Evolutionary conservation across 2,113 vertebrate species (phyloP).

Genomic region (Chionomys nivalis): DNA sequence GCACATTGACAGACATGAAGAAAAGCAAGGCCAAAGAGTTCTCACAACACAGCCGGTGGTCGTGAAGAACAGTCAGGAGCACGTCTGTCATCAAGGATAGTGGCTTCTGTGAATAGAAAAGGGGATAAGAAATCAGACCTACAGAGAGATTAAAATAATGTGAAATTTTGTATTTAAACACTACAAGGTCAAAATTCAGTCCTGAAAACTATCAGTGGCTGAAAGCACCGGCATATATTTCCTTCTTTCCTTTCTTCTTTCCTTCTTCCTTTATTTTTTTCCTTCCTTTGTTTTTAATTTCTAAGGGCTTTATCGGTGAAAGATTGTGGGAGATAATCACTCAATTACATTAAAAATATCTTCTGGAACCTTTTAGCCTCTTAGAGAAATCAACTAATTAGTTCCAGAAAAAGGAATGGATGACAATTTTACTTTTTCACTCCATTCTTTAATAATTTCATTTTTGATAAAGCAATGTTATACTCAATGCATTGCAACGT

Average conservation of each 20-base stretch:
- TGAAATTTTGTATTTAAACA: conserved; percentile 9
- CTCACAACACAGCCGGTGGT: not conserved
- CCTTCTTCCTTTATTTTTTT: too few relatives aligned
- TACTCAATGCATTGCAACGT: not conserved
- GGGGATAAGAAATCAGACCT: not conserved
- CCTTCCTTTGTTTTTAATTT: not conserved
- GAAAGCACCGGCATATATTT: not conserved
- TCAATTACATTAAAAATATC: not conserved
- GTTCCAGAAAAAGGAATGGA: not conserved
- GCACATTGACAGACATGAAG: conserved; percentile 51
- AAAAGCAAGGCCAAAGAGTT: conserved; percentile 54
- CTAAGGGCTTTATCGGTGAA: conserved; percentile 4
- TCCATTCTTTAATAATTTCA: not conserved
- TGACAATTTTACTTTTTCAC: not conserved
- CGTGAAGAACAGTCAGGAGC: not conserved
- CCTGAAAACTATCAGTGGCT: conserved; percentile 11
- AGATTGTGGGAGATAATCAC: not conserved
- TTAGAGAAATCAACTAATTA: conserved; percentile 42
- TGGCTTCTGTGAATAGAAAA: conserved; percentile 38
- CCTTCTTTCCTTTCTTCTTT: not conserved
- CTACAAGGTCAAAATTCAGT: not conserved
- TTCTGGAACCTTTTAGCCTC: conserved; percentile 7
- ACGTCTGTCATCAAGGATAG: conserved; percentile 39
- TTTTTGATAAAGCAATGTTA: conserved; percentile 45
- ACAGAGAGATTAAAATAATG: not conserved